Evolutionary conservation across 1,140 invertebrate genomes (phyloP), one percentile per base, ranked within the genome.

Genomic region (Sinonovacula constricta): DNA sequence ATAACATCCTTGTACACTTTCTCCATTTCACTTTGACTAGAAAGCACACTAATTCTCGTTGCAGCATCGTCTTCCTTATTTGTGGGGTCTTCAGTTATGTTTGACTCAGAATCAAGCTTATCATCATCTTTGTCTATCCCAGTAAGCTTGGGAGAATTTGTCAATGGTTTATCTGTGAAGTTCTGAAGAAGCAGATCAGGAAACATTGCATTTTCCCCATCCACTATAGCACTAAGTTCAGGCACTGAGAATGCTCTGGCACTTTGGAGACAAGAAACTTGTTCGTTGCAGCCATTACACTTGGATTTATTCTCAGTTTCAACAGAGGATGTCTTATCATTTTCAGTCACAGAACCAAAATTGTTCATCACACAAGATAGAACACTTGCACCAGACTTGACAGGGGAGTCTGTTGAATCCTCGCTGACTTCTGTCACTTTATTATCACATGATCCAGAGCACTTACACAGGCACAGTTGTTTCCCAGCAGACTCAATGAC

Each of bases 1-100:
- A 96, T 24, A 33, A 88, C 85, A 3, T 88, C 86, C 1, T 79
- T 36, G 59, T 56, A 78, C 33, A 63, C 14, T 34, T 63, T 69
- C 22, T 69, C 57, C 30, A 51, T 49, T 5, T 78, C 66, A n/a
- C 33, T 31, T 62, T 78, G 75, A 78, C 75, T 78, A 78, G 57
- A 69, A 68, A n/a, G n/a, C 18, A 53, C 24, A 24, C n/a, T 22
- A 24, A 45, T 45, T 51, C 39, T 51, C 1, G 4, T 3, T 22
- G 3, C 15, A 28, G 18, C 39, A 45, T 45, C 24, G 31, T 65
- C 33, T 65, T 56, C 10, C 24, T 63, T 15, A 56, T 24, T 56
- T 59, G 49, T 14, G 22, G 33, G 12, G 10, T 62, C 56, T 26
- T 72, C 54, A 28, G 22, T 24, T 18, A 33, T 34, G 2, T 14